Conservation (phyloP, 2,113 vertebrate species). For the Trematocara marginatum region DNA sequence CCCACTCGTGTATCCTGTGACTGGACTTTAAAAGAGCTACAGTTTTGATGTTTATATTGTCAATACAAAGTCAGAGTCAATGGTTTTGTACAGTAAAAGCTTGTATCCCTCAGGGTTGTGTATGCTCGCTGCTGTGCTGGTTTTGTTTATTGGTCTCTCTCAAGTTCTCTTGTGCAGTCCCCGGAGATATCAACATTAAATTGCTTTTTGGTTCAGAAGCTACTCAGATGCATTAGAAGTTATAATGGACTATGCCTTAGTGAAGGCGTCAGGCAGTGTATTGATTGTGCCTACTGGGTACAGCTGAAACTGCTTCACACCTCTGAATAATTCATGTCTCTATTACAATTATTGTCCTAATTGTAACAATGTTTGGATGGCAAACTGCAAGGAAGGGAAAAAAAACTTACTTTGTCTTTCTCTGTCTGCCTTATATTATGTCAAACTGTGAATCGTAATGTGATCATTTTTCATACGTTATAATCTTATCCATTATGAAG, state of each 20-base stretch:
- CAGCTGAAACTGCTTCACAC: conserved; percentile 61
- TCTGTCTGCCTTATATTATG: conserved; percentile 16
- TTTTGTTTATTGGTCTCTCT: conserved; percentile 61
- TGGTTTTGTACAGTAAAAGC: conserved; percentile 40
- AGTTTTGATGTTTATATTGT: conserved; percentile 32
- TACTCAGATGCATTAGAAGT: conserved; percentile 70
- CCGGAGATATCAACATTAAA: conserved; percentile 75
- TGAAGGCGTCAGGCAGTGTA: conserved; percentile 58
- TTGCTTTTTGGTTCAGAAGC: conserved; percentile 77
- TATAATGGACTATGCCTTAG: conserved; percentile 73
- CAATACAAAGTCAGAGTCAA: conserved; percentile 40
- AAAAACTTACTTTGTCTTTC: conserved; percentile 23
- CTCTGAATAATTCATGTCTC: conserved; percentile 72
- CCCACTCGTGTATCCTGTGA: conserved; percentile 1
- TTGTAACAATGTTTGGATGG: conserved; percentile 67
- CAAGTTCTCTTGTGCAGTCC: conserved; percentile 52
- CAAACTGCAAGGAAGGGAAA: conserved; percentile 32
- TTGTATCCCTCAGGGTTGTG: conserved; percentile 26
- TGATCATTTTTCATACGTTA: conserved; percentile 54
- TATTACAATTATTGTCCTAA: conserved; percentile 70
- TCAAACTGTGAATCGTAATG: conserved; percentile 52
- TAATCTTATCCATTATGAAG: conserved; percentile 56
- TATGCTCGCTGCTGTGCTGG: conserved; percentile 22
- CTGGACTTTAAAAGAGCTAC: conserved; percentile 3
- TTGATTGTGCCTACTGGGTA: conserved; percentile 72